Evolutionary conservation across 2,888 invertebrate species (phyloP), one percentile per base, ranked within the genome.

Genomic region (Phyllotreta striolata): DNA sequence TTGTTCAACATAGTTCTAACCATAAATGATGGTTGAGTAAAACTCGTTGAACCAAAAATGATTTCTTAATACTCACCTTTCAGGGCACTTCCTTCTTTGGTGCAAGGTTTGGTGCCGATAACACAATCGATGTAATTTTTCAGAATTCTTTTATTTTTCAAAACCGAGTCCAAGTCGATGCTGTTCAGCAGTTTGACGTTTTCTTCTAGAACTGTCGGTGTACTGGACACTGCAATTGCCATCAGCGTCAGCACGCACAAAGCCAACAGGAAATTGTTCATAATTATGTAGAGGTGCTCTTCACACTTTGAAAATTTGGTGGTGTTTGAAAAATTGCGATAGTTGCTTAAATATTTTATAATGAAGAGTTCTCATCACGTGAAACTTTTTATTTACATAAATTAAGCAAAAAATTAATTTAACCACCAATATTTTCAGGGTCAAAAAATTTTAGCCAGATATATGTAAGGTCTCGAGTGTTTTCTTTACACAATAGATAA

Each of bases 91-190:
- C 86, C 91, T 73, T 91, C 90, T 9, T 89, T 83, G 1, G 86
- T 89, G 77, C 91, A 91, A 47, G 84, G 85, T 7, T 87, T 88
- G 62, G 80, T 82, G 0, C 85, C 86, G 70, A 90, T 76, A 41
- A 91, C 73, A 72, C 91, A 92, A 64, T 88, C 85, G 51, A 88
- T 80, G 73, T 91, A 90, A 41, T 86, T 87, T 39, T 82, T 80
- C 0, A 91, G 78, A 8, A 91, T 81, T 37, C 90, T 84, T 24
- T 88, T 85, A 78, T 88, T 91, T 5, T 73, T 77, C 37, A 91
- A 78, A 67, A 91, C 86, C 74, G 88, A 86, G 47, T 90, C 85
- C 59, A 91, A 55, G 76, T 91, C 83, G 58, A 60, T 54, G 9
- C 14, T 54, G 8, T 24, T 49, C 13, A 60, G 91, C 80, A 75